Percentiles rank a stretch among this genome's conserved stretches.
phyloP scores from a whole-genome alignment of 1,140 invertebrate species.

The Ostrea edulis region DNA sequence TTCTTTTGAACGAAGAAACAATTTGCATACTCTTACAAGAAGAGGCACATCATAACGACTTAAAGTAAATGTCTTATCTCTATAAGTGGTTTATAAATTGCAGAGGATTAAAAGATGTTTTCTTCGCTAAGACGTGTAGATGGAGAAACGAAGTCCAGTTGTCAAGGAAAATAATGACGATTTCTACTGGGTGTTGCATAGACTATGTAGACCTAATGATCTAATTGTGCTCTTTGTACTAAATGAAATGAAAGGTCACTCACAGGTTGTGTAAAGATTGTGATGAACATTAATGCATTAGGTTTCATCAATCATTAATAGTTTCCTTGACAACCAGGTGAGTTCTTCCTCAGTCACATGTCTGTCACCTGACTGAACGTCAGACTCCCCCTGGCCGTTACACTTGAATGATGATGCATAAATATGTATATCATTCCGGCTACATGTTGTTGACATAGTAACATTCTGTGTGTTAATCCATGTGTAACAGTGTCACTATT shows the following conservation, averaged over 20 bases:
- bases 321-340: conserved; percentile 31
- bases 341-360: neutral
- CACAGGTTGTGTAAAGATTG: neutral
- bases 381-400: conserved; percentile 3
- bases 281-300: conserved; percentile 21
- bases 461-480: conserved; percentile 35
- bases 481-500: neutral
- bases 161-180: neutral
- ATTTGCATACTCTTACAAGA: neutral
- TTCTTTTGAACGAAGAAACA: neutral
- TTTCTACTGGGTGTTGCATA: neutral
- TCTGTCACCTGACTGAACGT: conserved; percentile 4
- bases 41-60: neutral
- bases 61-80: neutral
- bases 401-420: neutral
- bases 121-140: neutral
- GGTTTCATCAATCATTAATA: conserved; percentile 14
- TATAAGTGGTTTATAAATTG: neutral
- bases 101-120: neutral
- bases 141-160: neutral
- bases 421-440: neutral
- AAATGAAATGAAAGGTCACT: conserved; percentile 1
- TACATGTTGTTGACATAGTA: conserved; percentile 33
- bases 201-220: neutral
- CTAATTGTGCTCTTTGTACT: neutral